Conservation (phyloP, 2,888 invertebrate species). For the Drosophila incognita region DNA sequence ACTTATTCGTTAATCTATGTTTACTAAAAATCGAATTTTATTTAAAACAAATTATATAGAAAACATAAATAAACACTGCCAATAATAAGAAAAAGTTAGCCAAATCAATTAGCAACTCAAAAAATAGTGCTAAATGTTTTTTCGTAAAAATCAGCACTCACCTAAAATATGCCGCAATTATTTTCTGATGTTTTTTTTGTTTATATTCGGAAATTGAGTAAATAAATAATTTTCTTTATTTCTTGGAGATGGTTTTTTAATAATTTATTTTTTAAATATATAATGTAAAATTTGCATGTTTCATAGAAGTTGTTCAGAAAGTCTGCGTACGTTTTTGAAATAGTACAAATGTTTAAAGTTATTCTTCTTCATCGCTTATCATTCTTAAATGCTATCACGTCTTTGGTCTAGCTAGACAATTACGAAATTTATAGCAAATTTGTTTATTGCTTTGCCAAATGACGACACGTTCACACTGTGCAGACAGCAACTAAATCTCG, state of each 20-base stretch:
- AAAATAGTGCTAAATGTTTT: background rate
- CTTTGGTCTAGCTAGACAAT: background rate
- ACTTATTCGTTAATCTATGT: constrained; percentile 29
- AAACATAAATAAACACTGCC: constrained; percentile 61
- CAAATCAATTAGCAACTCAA: constrained; percentile 35
- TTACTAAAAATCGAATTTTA: constrained; percentile 49
- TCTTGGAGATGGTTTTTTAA: background rate
- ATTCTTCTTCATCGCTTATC: background rate
- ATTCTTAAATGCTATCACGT: background rate
- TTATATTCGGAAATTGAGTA: background rate
- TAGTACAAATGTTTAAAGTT: background rate
- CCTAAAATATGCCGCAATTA: background rate
- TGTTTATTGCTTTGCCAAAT: constrained; percentile 21
- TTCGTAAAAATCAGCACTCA: background rate
- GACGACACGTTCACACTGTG: constrained; percentile 15
- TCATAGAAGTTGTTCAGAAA: background rate
- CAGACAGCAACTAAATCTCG: constrained; percentile 18
- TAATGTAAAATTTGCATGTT: background rate
- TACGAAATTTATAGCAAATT: background rate
- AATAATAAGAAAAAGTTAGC: background rate
- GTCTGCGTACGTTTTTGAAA: background rate
- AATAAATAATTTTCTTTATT: background rate
- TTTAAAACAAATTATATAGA: constrained; percentile 46
- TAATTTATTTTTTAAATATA: background rate
- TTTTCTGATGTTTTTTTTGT: background rate